A percentile compares a stretch with the other conserved stretches of the same genome.
These are phyloP conservation scores for Phyllostomus discolor DNA, from an alignment of 2,113 vertebrate species.

Conservation along the genomic window DNA sequence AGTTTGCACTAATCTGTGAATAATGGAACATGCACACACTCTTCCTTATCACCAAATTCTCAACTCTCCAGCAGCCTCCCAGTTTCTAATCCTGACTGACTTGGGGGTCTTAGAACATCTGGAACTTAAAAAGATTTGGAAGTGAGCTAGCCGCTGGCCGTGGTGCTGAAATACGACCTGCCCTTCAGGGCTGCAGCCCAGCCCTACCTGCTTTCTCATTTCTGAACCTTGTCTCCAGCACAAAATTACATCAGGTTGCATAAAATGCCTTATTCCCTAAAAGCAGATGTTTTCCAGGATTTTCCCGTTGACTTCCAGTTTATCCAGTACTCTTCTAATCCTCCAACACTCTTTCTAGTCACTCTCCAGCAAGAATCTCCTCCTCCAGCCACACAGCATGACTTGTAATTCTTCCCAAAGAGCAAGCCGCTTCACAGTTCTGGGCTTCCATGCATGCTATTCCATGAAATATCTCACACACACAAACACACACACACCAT, in stretches of 20 bases:
- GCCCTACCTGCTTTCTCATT: not conserved
- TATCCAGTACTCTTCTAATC: not conserved
- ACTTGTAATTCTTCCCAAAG: not conserved
- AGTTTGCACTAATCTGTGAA: not conserved
- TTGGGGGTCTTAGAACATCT: not conserved
- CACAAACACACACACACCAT: not conserved
- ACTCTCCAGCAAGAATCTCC: not conserved
- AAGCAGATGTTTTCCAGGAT: not conserved
- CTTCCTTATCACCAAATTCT: not conserved
- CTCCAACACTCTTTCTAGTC: not conserved
- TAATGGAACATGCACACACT: not conserved
- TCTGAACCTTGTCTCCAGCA: not conserved
- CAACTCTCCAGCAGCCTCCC: not conserved
- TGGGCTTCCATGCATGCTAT: not conserved
- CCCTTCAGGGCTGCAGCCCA: not conserved
- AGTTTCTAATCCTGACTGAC: not conserved
- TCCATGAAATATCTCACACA: not conserved
- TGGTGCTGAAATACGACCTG: slow-evolving; percentile 11
- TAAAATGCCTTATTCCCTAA: not conserved
- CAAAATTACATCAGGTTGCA: not conserved
- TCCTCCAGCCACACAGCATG: not conserved
- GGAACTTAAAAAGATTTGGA: not conserved
- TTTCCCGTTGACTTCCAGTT: not conserved
- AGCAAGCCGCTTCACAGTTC: not conserved
- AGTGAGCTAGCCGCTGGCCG: not conserved